Conservation (phyloP, 1,140 invertebrate genomes). For the Zaprionus vittiger region DNA sequence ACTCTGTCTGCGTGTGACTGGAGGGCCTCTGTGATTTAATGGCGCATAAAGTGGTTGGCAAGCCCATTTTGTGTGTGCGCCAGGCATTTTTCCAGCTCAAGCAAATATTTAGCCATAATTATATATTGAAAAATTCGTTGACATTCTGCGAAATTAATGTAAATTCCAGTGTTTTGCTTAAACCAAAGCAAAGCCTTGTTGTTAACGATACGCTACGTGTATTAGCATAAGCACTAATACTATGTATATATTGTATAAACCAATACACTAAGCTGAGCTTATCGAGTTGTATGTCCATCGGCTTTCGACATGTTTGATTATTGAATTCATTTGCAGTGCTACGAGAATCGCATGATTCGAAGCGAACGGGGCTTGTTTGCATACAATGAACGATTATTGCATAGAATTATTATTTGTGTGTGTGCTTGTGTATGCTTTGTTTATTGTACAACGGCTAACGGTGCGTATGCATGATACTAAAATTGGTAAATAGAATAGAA, state of each 20-base stretch:
- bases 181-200: constrained; percentile 12
- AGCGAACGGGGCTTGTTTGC: not conserved
- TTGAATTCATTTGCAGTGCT: constrained; percentile 13
- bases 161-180: not conserved
- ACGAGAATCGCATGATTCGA: not conserved
- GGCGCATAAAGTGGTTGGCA: constrained; percentile 53
- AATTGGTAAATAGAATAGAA: not conserved
- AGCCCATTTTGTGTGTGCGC: constrained; percentile 36
- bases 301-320: constrained; percentile 12
- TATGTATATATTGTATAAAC: not conserved
- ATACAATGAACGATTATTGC: constrained; percentile 21
- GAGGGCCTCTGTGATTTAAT: constrained; percentile 56
- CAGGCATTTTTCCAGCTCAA: constrained; percentile 21
- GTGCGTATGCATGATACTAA: constrained; percentile 21
- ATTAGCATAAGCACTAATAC: constrained; percentile 3
- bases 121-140: constrained; percentile 35
- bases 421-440: not conserved
- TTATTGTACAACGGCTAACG: not conserved
- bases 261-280: constrained; percentile 7
- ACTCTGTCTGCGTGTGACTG: constrained; percentile 24
- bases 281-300: constrained; percentile 10
- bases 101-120: constrained; percentile 60
- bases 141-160: constrained; percentile 10
- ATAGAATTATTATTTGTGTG: not conserved
- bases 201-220: not conserved